phyloP scores from a whole-genome alignment of 2,888 invertebrate species.

The Neoitamus cyanurus region DNA sequence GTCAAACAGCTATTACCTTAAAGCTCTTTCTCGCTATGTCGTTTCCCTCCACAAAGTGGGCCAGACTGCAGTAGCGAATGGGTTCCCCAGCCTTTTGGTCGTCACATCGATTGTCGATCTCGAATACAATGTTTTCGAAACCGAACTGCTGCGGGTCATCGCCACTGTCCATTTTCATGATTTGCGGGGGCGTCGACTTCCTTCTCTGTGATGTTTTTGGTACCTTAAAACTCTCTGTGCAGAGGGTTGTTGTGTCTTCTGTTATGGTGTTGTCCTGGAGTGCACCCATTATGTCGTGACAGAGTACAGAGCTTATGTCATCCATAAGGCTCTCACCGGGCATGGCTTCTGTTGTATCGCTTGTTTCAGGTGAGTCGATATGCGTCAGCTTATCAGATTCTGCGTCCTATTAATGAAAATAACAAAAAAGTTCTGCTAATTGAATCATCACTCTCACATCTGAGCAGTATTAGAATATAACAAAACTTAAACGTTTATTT shows the following conservation, averaged over 20 bases:
- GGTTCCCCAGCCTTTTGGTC: slow-evolving; percentile 69
- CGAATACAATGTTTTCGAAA: slow-evolving; percentile 79
- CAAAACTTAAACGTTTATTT: no score
- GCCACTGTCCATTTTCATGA: slow-evolving; percentile 66
- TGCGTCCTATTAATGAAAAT: slow-evolving; percentile 61
- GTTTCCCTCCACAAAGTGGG: slow-evolving; percentile 84
- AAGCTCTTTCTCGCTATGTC: slow-evolving; percentile 85
- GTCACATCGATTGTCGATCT: slow-evolving; percentile 67
- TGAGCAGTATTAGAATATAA: no score
- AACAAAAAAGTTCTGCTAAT: neutral
- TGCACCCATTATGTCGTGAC: slow-evolving; percentile 76
- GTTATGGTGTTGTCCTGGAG: slow-evolving; percentile 78
- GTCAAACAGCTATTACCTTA: slow-evolving; percentile 64
- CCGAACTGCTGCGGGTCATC: slow-evolving; percentile 71
- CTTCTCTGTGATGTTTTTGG: slow-evolving; percentile 61
- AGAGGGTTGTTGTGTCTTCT: slow-evolving; percentile 77
- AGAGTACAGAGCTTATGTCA: slow-evolving; percentile 79
- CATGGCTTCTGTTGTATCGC: slow-evolving; percentile 79
- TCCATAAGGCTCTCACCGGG: slow-evolving; percentile 84
- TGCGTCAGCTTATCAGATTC: slow-evolving; percentile 73
- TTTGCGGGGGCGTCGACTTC: slow-evolving; percentile 68
- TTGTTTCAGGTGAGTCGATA: slow-evolving; percentile 85
- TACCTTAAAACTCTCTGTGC: slow-evolving; percentile 65
- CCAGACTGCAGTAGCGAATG: slow-evolving; percentile 80
- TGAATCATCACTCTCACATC: no score